Percentiles rank a stretch among this genome's conserved stretches.
phyloP scores from a whole-genome alignment of 2,797 vertebrate species.

The Onychomys torridus region DNA sequence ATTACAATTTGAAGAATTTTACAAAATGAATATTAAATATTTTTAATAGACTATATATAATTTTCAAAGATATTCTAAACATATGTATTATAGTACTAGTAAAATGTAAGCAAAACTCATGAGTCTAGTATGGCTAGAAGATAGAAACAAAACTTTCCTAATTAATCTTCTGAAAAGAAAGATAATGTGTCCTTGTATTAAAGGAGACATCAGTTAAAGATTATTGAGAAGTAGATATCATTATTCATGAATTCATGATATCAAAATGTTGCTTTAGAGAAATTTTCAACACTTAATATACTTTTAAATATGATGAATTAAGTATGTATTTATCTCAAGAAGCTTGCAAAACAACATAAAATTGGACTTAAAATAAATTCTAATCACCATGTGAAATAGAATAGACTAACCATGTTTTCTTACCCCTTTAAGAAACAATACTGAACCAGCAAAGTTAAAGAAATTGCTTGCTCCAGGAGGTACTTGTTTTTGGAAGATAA shows the following conservation, averaged over 20 bases:
- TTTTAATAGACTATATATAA: neutral
- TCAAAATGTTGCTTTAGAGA: neutral
- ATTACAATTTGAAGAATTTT: neutral
- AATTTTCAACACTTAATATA: neutral
- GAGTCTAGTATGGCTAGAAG: neutral
- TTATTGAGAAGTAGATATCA: neutral
- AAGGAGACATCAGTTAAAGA: neutral
- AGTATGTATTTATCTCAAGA: neutral
- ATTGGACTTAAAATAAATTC: neutral
- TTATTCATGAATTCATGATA: neutral
- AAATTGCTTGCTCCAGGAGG: conserved; percentile 33
- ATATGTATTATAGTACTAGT: neutral
- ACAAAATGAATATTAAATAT: neutral
- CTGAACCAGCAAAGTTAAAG: conserved; percentile 15
- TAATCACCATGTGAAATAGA: neutral
- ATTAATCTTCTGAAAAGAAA: neutral
- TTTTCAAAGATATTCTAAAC: neutral
- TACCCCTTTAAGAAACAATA: neutral
- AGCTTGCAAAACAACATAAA: neutral
- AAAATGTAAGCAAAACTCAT: neutral
- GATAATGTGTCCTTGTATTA: neutral
- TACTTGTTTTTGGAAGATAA: conserved; percentile 29
- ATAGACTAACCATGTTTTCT: neutral
- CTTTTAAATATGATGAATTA: neutral
- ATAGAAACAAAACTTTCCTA: neutral